Percentiles rank a stretch among this genome's conserved stretches.
Evolutionary conservation across 2,888 invertebrate species (phyloP).

Genomic region (Charanyca ferruginea): DNA sequence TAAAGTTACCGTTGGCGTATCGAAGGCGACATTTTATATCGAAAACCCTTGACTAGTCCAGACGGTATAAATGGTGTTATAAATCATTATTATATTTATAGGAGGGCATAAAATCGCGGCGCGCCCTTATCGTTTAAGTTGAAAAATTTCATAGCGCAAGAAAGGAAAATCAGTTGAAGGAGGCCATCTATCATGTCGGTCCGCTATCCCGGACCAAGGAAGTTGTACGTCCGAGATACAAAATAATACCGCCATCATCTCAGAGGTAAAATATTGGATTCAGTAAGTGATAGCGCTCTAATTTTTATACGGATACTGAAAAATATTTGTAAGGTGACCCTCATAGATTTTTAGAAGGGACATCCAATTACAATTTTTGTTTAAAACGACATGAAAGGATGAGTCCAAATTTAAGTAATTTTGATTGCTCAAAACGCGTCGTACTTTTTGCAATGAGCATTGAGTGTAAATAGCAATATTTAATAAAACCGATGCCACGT

Average conservation of each 20-base stretch:
- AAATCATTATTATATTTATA: slow-evolving; percentile 82
- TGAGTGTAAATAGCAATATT: background rate
- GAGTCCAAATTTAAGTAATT: background rate
- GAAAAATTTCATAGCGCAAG: slow-evolving; percentile 84
- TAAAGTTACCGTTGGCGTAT: slow-evolving; percentile 67
- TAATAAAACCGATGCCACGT: background rate
- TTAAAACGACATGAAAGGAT: background rate
- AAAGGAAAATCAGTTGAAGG: slow-evolving; percentile 82
- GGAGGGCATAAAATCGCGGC: slow-evolving; percentile 75
- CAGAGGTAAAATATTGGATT: slow-evolving; percentile 71
- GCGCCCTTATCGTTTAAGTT: slow-evolving; percentile 84
- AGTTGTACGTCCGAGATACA: slow-evolving; percentile 80
- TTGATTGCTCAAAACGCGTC: background rate
- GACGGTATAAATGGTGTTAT: slow-evolving; percentile 73
- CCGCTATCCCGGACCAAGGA: slow-evolving; percentile 77
- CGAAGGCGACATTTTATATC: slow-evolving; percentile 70
- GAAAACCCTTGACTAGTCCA: slow-evolving; percentile 70
- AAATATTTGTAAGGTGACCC: background rate
- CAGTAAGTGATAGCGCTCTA: slow-evolving; percentile 51
- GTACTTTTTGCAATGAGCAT: background rate
- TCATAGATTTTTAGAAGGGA: background rate
- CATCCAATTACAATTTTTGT: background rate
- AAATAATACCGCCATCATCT: slow-evolving; percentile 77
- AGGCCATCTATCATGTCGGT: slow-evolving; percentile 82
- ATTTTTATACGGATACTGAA: slow-evolving; percentile 32